These are phyloP conservation scores for Nesidiocoris tenuis DNA, from an alignment of 2,888 invertebrate species.

Conservation along the genomic window DNA sequence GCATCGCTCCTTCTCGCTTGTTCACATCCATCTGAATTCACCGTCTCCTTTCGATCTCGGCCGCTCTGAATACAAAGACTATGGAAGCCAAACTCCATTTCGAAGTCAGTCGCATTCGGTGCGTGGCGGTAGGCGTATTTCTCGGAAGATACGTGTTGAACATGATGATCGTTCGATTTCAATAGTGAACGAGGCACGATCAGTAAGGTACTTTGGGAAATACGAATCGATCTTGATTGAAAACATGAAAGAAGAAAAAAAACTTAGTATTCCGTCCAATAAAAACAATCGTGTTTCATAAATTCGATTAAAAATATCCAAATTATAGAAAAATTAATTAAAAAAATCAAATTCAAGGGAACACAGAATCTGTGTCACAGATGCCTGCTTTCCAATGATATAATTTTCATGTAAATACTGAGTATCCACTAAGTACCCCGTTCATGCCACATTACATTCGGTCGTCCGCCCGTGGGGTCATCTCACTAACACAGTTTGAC, in stretches of 20 bases:
- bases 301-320: too few relatives aligned
- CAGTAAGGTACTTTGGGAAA: neutral
- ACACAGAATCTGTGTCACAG: too few relatives aligned
- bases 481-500: too few relatives aligned
- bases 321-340: too few relatives aligned
- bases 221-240: neutral
- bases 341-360: too few relatives aligned
- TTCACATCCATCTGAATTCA: too few relatives aligned
- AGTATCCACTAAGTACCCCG: too few relatives aligned
- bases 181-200: constrained; percentile 7
- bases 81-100: neutral
- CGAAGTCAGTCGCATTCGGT: constrained; percentile 1
- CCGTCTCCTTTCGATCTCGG: neutral
- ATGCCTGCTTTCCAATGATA: too few relatives aligned
- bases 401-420: too few relatives aligned
- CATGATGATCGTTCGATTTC: constrained; percentile 12
- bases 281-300: neutral
- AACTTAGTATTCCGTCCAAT: neutral
- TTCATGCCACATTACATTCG: too few relatives aligned
- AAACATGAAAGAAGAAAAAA: neutral
- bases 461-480: too few relatives aligned
- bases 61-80: neutral
- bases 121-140: constrained; percentile 17
- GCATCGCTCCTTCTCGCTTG: too few relatives aligned
- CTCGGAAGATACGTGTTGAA: constrained; percentile 14